Evolutionary conservation across 2,113 vertebrate species (phyloP).

Genomic region (Vulpes ferrilata): DNA sequence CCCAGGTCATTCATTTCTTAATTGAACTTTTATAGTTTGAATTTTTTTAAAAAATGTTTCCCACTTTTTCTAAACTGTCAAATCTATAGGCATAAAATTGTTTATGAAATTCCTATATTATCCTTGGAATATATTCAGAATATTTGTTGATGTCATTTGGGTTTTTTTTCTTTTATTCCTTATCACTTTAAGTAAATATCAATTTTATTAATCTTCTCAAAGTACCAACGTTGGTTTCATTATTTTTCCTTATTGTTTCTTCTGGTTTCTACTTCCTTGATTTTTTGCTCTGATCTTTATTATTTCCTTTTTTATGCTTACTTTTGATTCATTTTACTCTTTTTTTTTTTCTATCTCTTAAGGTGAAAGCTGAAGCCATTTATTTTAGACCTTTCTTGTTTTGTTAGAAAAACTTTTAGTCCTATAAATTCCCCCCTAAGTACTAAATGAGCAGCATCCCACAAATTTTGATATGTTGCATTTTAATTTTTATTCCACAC

Average conservation of each 20-base stretch:
- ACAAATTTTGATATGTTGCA: neutral
- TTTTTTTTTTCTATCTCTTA: neutral
- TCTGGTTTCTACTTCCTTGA: neutral
- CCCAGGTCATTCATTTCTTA: neutral
- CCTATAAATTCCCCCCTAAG: neutral
- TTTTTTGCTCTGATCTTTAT: neutral
- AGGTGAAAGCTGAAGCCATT: neutral
- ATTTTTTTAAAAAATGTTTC: neutral
- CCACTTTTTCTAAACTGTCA: neutral
- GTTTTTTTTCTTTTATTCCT: neutral
- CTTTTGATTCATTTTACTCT: neutral
- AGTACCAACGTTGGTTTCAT: neutral
- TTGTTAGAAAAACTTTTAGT: neutral
- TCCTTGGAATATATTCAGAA: neutral
- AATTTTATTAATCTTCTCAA: neutral
- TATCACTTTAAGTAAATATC: neutral
- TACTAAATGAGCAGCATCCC: neutral
- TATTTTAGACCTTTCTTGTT: neutral
- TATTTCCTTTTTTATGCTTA: neutral
- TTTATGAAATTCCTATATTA: neutral
- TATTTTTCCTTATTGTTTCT: neutral
- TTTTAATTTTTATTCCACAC: neutral
- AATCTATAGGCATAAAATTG: neutral
- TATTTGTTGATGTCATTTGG: neutral
- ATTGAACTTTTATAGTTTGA: neutral